Evolutionary conservation across 2,888 invertebrate genomes (phyloP).

Genomic region (Diplolepis rosae): DNA sequence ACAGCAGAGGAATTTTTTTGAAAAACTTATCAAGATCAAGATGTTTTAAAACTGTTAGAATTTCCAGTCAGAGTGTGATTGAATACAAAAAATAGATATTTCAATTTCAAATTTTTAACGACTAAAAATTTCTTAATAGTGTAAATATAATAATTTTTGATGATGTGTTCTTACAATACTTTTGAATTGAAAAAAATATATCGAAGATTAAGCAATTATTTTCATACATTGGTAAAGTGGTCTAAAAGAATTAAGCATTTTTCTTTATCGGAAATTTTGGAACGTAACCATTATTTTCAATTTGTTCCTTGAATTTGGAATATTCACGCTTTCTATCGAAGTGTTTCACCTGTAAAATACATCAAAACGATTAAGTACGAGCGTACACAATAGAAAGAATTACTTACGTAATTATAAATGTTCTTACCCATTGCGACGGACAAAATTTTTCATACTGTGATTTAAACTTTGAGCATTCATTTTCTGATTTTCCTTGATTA

Average conservation of each 20-base stretch:
- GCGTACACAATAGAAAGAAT: slow-evolving; percentile 4
- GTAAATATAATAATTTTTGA: too few relatives aligned
- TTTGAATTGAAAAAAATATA: too few relatives aligned
- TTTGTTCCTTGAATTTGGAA: slow-evolving; percentile 89
- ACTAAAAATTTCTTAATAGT: too few relatives aligned
- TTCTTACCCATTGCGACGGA: slow-evolving; percentile 86
- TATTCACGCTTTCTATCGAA: slow-evolving; percentile 94
- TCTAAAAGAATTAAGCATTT: slow-evolving; percentile 58
- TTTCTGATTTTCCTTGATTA: slow-evolving; percentile 79
- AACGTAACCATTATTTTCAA: slow-evolving; percentile 90
- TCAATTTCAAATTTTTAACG: too few relatives aligned
- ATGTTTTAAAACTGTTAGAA: too few relatives aligned
- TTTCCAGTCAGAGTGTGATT: too few relatives aligned
- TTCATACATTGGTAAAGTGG: too few relatives aligned
- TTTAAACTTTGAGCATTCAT: slow-evolving; percentile 83
- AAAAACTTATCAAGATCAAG: too few relatives aligned
- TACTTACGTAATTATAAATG: slow-evolving; percentile 20
- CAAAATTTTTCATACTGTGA: slow-evolving; percentile 86
- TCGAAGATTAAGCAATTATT: too few relatives aligned
- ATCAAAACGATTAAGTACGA: slow-evolving; percentile 18
- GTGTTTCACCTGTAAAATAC: slow-evolving; percentile 82
- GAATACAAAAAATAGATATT: too few relatives aligned
- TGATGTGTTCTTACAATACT: too few relatives aligned
- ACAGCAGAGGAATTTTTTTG: too few relatives aligned
- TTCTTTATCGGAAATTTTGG: slow-evolving; percentile 77